Conservation (phyloP, 2,888 invertebrate species). For the Phalera bucephala region DNA sequence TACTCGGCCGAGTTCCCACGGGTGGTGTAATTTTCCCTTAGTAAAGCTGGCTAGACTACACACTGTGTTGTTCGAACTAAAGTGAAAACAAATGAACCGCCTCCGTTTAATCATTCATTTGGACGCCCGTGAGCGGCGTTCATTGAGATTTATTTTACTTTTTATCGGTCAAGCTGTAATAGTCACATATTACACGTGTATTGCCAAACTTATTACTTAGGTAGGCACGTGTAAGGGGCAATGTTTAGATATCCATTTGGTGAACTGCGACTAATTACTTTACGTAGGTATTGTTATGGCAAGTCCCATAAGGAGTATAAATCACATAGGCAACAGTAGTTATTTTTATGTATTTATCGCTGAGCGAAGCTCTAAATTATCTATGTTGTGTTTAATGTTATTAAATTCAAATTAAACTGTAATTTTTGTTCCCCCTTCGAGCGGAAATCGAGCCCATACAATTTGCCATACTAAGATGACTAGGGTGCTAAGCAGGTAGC, state of each 20-base stretch:
- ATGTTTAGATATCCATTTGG: no score
- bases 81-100: conserved; percentile 78
- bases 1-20: conserved; percentile 68
- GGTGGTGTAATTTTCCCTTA: conserved; percentile 77
- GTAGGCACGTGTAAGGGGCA: background rate
- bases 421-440: no score
- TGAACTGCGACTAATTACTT: no score
- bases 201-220: conserved; percentile 2
- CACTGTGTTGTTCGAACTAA: conserved; percentile 62
- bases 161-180: conserved; percentile 51
- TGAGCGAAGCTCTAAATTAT: background rate
- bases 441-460: no score
- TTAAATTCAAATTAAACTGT: no score
- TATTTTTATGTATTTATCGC: no score
- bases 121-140: conserved; percentile 48
- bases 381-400: no score
- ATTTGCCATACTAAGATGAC: no score
- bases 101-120: conserved; percentile 78
- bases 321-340: no score
- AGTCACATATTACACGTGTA: conserved; percentile 22
- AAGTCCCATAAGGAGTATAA: no score
- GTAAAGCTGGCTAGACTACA: conserved; percentile 43
- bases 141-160: conserved; percentile 72
- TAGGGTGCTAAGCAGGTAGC: no score
- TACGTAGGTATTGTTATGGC: no score